Percentiles rank a stretch among this genome's conserved stretches.
Evolutionary conservation across 2,888 invertebrate species (phyloP).

Genomic region (Elysia crispata): DNA sequence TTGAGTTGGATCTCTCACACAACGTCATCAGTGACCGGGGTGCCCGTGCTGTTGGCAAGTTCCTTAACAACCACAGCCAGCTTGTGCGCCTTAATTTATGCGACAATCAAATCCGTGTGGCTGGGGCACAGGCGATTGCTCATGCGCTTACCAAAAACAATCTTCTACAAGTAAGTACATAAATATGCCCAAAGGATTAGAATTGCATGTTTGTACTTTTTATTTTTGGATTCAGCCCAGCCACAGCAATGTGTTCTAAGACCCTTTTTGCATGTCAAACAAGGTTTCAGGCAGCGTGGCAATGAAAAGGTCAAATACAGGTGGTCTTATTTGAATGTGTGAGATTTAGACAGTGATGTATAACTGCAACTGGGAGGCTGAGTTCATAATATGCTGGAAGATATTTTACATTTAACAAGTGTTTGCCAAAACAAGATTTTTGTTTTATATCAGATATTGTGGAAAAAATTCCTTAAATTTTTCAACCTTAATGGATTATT

Average conservation of each 20-base stretch:
- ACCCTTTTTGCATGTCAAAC: not conserved
- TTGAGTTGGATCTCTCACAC: slow-evolving; percentile 76
- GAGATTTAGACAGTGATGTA: no score
- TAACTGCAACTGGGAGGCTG: not conserved
- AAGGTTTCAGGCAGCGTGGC: no score
- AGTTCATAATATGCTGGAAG: not conserved
- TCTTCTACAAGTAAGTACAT: slow-evolving; percentile 60
- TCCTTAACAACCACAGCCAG: slow-evolving; percentile 76
- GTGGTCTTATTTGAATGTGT: no score
- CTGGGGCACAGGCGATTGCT: slow-evolving; percentile 77
- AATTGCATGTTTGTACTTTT: no score
- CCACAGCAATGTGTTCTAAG: not conserved
- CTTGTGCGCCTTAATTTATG: slow-evolving; percentile 71
- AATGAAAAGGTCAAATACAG: no score
- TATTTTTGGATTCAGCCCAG: no score
- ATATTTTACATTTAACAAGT: no score
- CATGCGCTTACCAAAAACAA: slow-evolving; percentile 77
- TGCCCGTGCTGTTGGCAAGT: slow-evolving; percentile 77
- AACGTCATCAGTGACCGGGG: slow-evolving; percentile 77
- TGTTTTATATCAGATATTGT: no score
- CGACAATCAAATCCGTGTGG: slow-evolving; percentile 75
- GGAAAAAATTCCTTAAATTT: no score
- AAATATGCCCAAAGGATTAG: no score
- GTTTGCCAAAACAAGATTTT: no score
- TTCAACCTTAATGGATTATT: not conserved